These are phyloP conservation scores for Pentamera pediparva DNA, from an alignment of 53 echinoderm and acorn worm genomes.

Conservation along the genomic window DNA sequence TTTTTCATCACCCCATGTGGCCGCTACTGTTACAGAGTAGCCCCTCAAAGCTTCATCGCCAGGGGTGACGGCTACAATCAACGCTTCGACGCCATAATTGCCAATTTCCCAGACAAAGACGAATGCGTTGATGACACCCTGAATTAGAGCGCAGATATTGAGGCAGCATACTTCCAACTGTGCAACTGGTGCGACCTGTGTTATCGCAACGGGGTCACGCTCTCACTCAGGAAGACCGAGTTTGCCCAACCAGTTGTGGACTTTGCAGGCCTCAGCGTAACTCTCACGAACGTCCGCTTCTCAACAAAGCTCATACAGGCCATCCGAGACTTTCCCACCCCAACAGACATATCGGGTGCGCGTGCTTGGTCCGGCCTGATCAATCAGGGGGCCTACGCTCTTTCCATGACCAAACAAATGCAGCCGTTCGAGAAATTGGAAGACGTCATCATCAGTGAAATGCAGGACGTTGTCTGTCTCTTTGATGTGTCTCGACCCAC, in stretches of 20 bases:
- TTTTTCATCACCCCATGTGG: too few species aligned
- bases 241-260: constrained; percentile 27
- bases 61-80: too few species aligned
- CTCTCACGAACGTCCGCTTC: constrained; percentile 33
- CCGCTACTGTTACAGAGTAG: too few species aligned
- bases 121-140: constrained; percentile 47
- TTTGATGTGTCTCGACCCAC: too few species aligned
- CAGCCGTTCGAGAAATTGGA: constrained; percentile 42
- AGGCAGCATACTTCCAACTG: constrained; percentile 48
- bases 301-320: constrained; percentile 34
- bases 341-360: constrained; percentile 5
- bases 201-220: constrained; percentile 44
- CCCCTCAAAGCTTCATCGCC: too few species aligned
- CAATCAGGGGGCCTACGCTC: constrained; percentile 31
- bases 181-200: constrained; percentile 46
- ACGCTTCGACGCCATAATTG: too few species aligned
- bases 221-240: constrained; percentile 38
- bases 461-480: too few species aligned
- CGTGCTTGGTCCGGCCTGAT: constrained; percentile 37
- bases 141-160: constrained; percentile 28
- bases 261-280: constrained; percentile 48
- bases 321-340: constrained; percentile 20
- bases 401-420: constrained; percentile 24
- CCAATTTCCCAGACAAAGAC: too few species aligned
- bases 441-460: too few species aligned